Base-by-base conservation (phyloP, 1,140 invertebrate species). In the Papilio machaon region DNA sequence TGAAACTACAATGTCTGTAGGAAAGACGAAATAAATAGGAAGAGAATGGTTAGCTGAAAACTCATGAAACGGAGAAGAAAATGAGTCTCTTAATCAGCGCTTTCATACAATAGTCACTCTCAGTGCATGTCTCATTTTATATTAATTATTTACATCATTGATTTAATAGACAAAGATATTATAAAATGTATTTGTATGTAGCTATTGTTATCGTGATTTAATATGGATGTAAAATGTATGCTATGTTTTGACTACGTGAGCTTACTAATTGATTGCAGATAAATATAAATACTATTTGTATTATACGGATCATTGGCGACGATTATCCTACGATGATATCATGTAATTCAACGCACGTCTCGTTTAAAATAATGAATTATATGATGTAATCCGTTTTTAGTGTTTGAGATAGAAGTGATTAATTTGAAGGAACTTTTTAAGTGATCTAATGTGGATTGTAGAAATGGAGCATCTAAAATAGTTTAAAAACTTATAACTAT, bases 231-330 rank as follows among this genome's bases (percentile, higher is more conserved):
- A 74, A 49, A 74, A 74, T 47, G 54, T 76, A 76, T 76, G 11
- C 74, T 35, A 52, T 76, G 74, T 76, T 76, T 47, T 52, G 11
- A 54, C 74, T 76, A 76, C 74, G 74, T 76, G 74, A 76, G 43
- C 23, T 76, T 76, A 76, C 74, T 76, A 49, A 76, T 76, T 23
- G 43, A 76, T 76, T 76, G 19, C 74, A 1, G 10, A 23, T 76
- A 76, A 76, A 76, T 75, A 75, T 52, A 52, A 76, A 52, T 76
- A 76, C 47, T 76, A 76, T 76, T 76, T 76, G 47, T 76, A 10
- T 76, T 11, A 19, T 47, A 43, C 15, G 10, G 13, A 35, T 35
- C 30, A 70, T 30, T 70, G 64, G 64, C 64, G 64, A 70, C 64
- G 30, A 70, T 70, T 13, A 70, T 70, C 64, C 64, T 10, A 19